phyloP scores from a whole-genome alignment of 2,113 vertebrate species.

The Passer montanus region DNA sequence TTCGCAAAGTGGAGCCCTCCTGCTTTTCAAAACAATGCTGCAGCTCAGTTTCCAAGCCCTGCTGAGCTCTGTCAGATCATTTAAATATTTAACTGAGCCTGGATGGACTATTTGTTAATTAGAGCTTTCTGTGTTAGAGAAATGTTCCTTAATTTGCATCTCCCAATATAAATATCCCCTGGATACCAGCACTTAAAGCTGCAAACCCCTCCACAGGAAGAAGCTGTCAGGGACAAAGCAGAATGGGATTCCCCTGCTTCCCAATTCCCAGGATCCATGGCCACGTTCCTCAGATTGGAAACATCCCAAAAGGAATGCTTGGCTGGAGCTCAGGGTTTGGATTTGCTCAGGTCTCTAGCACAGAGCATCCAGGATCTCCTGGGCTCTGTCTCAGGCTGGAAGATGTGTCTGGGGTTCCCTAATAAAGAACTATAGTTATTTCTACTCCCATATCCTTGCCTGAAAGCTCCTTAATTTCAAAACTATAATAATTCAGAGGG shows the following conservation, averaged over 20 bases:
- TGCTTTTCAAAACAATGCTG: not conserved
- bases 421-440: not conserved
- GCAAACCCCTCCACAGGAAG: not conserved
- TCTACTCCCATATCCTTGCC: not conserved
- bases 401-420: not conserved
- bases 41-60: not conserved
- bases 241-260: not conserved
- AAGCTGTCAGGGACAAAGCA: not conserved
- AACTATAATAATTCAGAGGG: not conserved
- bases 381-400: not conserved
- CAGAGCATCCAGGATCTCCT: not conserved
- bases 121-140: not conserved
- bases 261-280: not conserved
- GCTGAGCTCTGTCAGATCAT: not conserved
- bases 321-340: not conserved
- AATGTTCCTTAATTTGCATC: not conserved
- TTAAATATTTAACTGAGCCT: not conserved
- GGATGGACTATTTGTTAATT: conserved; percentile 8
- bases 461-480: not conserved
- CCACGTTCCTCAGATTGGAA: not conserved
- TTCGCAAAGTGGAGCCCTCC: not conserved
- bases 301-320: not conserved
- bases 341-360: not conserved
- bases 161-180: not conserved
- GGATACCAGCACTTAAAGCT: not conserved